Evolutionary conservation across 1,140 invertebrate genomes (phyloP).

Genomic region (Coptotermes formosanus): DNA sequence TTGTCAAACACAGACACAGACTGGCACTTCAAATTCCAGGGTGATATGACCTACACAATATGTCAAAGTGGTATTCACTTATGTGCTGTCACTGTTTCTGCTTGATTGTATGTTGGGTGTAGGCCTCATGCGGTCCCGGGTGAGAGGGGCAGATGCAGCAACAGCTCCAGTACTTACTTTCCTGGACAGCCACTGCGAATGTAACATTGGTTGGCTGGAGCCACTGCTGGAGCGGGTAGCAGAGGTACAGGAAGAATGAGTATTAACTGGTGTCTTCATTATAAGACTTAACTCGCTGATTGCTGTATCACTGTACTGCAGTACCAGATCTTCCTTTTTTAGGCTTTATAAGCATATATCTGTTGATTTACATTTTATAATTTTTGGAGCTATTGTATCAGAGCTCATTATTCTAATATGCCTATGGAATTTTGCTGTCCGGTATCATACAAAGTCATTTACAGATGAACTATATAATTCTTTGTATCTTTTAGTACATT

Average conservation of each 20-base stretch:
- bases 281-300: background rate
- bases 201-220: slow-evolving; percentile 93
- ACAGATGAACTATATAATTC: too few relatives aligned
- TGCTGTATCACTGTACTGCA: background rate
- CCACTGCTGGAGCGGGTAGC: slow-evolving; percentile 88
- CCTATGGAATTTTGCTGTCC: too few relatives aligned
- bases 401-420: too few relatives aligned
- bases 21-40: too few relatives aligned
- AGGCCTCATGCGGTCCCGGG: slow-evolving; percentile 80
- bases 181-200: slow-evolving; percentile 96
- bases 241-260: slow-evolving; percentile 54
- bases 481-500: too few relatives aligned
- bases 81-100: too few relatives aligned
- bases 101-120: slow-evolving; percentile 29
- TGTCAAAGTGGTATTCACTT: too few relatives aligned
- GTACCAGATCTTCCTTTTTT: background rate
- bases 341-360: background rate
- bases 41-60: too few relatives aligned
- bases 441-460: too few relatives aligned
- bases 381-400: too few relatives aligned
- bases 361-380: too few relatives aligned
- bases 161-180: slow-evolving; percentile 91
- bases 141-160: slow-evolving; percentile 85
- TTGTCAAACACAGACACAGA: too few relatives aligned
- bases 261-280: background rate